phyloP scores from a whole-genome alignment of 2,797 vertebrate genomes.

The Pipistrellus pygmaeus region DNA sequence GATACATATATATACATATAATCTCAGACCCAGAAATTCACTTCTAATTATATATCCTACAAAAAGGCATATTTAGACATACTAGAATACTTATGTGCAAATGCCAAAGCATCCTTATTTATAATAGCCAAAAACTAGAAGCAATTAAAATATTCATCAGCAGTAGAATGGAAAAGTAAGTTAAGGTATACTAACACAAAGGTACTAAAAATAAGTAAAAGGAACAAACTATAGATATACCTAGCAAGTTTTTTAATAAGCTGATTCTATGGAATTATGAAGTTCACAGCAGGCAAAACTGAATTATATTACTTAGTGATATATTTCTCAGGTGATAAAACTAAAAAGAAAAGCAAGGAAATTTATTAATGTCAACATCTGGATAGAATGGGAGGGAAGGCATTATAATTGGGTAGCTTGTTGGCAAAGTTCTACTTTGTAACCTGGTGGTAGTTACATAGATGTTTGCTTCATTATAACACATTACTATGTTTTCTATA shows the following conservation, averaged over 20 bases:
- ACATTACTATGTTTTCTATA: conserved; percentile 8
- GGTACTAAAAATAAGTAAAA: neutral
- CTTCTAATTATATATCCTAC: conserved; percentile 28
- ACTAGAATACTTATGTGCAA: neutral
- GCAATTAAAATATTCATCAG: neutral
- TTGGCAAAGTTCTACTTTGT: conserved; percentile 13
- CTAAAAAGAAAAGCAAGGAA: neutral
- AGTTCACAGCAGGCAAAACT: conserved; percentile 11
- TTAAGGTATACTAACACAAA: neutral
- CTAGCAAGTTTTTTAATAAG: neutral
- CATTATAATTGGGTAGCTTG: conserved; percentile 6
- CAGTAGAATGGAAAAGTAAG: conserved; percentile 52
- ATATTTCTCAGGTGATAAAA: neutral
- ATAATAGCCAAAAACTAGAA: conserved; percentile 20
- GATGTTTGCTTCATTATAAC: conserved; percentile 24
- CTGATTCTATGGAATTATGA: neutral
- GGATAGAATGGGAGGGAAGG: neutral
- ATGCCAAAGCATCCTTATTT: conserved; percentile 39
- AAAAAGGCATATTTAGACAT: neutral
- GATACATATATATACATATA: neutral
- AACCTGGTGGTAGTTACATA: neutral
- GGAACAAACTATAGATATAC: neutral
- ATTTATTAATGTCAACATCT: neutral
- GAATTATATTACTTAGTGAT: neutral
- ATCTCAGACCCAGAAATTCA: neutral